Percentiles rank a stretch among this genome's conserved stretches.
phyloP scores from a whole-genome alignment of 2,888 invertebrate genomes.

The Toxonevra muliebris region DNA sequence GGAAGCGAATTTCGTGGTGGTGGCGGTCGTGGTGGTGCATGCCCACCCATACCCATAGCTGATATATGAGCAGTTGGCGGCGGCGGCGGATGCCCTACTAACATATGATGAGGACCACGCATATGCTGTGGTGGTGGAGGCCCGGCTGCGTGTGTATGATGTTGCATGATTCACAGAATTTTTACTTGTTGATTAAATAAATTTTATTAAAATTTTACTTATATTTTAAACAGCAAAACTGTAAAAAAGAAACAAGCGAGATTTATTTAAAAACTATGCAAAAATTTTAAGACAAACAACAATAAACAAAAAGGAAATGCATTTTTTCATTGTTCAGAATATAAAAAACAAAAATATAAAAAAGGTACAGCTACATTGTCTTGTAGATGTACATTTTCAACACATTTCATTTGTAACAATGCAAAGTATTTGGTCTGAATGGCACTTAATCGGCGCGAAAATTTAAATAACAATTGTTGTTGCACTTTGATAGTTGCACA shows the following conservation, averaged over 20 bases:
- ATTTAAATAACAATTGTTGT: no score
- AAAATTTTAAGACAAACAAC: background rate
- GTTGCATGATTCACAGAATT: conserved; percentile 27
- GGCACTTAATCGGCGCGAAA: no score
- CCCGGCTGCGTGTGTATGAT: conserved; percentile 33
- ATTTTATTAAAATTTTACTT: background rate
- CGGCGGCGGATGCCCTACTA: conserved; percentile 2
- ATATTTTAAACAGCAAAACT: background rate
- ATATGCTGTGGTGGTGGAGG: conserved; percentile 32
- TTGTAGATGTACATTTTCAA: no score
- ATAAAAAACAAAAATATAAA: no score
- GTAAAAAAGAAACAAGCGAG: background rate
- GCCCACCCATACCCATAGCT: background rate
- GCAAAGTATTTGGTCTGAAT: no score
- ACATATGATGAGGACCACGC: conserved; percentile 32
- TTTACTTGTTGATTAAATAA: background rate
- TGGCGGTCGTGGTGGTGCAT: no score
- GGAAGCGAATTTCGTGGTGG: conserved; percentile 9
- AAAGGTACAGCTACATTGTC: no score
- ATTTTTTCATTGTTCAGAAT: background rate
- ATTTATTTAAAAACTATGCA: background rate
- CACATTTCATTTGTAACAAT: no score
- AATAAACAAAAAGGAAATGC: background rate
- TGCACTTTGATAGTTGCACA: no score
- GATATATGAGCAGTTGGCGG: background rate